Percentiles rank a stretch among this genome's conserved stretches.
phyloP scores from a whole-genome alignment of 2,113 vertebrate species.

The Benitochromis conjunctus region DNA sequence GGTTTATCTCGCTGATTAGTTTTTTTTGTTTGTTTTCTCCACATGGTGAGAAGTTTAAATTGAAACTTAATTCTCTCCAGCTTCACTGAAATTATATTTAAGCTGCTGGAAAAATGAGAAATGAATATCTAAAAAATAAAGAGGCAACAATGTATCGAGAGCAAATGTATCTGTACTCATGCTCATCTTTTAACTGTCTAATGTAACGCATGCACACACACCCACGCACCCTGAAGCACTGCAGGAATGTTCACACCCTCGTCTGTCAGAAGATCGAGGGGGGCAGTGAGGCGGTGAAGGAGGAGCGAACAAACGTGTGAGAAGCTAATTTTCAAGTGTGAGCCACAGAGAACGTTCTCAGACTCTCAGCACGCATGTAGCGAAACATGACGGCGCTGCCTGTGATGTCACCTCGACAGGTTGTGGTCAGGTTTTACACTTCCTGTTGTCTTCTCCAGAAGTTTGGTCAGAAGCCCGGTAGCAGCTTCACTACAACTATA shows the following conservation, averaged over 20 bases:
- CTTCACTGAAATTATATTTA: neutral
- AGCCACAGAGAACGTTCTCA: neutral
- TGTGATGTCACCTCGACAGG: neutral
- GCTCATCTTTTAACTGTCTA: neutral
- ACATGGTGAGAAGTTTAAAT: neutral
- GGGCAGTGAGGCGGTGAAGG: neutral
- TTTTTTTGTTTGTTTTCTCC: neutral
- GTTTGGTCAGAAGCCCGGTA: neutral
- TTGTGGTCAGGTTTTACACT: neutral
- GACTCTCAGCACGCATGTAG: neutral
- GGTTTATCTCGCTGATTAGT: fast-evolving
- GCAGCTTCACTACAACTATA: neutral
- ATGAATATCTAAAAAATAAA: neutral
- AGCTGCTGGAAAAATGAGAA: neutral
- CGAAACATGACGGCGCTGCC: neutral
- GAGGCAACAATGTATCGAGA: neutral
- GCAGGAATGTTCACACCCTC: neutral
- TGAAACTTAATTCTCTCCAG: neutral
- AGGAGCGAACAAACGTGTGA: neutral
- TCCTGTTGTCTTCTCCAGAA: neutral
- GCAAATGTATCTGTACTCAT: neutral
- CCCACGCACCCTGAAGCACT: neutral
- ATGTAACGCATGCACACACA: neutral
- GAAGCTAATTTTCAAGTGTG: slow-evolving; percentile 6
- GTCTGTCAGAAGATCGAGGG: neutral